Evolutionary conservation across 2,797 vertebrate genomes (phyloP), one percentile per base, ranked within the genome.

Genomic region (Mus spretus): DNA sequence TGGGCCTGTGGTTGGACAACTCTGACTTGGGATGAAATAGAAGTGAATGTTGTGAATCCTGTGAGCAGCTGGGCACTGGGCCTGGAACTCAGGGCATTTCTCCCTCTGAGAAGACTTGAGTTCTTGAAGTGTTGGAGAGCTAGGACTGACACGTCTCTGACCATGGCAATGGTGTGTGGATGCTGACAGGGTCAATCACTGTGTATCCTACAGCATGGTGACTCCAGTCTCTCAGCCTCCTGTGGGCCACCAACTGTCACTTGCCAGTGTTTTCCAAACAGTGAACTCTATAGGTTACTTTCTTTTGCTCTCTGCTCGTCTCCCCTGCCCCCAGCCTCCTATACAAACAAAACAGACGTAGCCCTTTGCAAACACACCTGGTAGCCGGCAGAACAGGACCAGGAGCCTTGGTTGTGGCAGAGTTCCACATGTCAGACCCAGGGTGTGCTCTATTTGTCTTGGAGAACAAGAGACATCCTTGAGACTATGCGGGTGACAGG

Each of bases 321-420:
- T 44, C 13, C 24, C 28, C 37, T 31, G 22, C 0, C 5, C 87
- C 50, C 83, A 34, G 59, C n/a, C 2, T 24, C 40, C 0, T 26
- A 0, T 22, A 2, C 28, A 82, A 55, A 80, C 3, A 12, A 13
- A 72, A 50, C 0, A 17, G 53, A 20, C 72, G 86, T 95, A 74
- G 19, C 97, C 95, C 85, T 97, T 77, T 40, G 93, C 92, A 98
- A 97, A 96, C 96, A 96, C 15, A n/a, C 59, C 19, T 0, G 37
- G 37, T 55, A 84, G 87, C 94, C 31, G 78, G 89, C 95, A 88
- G 67, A 94, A 92, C 95, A 78, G 96, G 93, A 90, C 93, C 47
- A 28, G 86, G 90, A 77, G 59, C 63, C 34, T 74, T 55, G 40
- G 67, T 70, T 26, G 6, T 67, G 11, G 59, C 44, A 0, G 0